Base-by-base conservation (phyloP, 2,113 vertebrate species). In the Salvator merianae region DNA sequence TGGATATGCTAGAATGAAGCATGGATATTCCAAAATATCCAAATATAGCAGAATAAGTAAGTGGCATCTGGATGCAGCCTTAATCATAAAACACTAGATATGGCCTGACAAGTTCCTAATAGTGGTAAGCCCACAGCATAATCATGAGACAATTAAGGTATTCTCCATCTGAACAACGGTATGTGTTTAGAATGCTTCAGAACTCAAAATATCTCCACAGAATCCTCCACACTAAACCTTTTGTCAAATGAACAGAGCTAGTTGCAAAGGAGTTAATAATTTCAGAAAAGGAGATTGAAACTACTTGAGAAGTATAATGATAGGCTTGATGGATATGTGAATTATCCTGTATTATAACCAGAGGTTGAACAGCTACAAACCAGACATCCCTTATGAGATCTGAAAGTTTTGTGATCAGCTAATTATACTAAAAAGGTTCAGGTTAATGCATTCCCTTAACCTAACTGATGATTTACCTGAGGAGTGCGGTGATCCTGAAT, bases 391-490 rank as follows among this genome's bases (percentile, higher is more conserved):
- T 66, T 88, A 73, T 91, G 34, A 76, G 75, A 89, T 88, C 69
- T 80, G 38, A 47, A 65, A 74, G 69, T 84, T 88, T 90, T 89
- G 88, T 81, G 47, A n/a, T 82, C 50, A 85, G 32, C 81, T 89
- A 90, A 91, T 94, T 91, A 88, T 81, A 81, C 89, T 71, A 83
- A 84, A 91, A 73, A 73, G 30, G 80, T 59, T 80, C 87, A 32
- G 13, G 87, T 90, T 89, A 80, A 83, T 36, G 68, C 87, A 77
- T 43, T 88, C 81, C 87, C 90, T 85, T 89, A 86, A 87, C 88
- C 72, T 86, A 83, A 89, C 50, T 72, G 86, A 38, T 85, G 77
- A 88, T 89, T 91, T 83, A 81, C 81, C 68, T 79, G 5, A 88
- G 30, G 77, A 91, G 74, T 63, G 36, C 78, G 79, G 65, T 83